Base-by-base conservation (phyloP, 1,140 invertebrate genomes). In the Diachasma alloeum region DNA sequence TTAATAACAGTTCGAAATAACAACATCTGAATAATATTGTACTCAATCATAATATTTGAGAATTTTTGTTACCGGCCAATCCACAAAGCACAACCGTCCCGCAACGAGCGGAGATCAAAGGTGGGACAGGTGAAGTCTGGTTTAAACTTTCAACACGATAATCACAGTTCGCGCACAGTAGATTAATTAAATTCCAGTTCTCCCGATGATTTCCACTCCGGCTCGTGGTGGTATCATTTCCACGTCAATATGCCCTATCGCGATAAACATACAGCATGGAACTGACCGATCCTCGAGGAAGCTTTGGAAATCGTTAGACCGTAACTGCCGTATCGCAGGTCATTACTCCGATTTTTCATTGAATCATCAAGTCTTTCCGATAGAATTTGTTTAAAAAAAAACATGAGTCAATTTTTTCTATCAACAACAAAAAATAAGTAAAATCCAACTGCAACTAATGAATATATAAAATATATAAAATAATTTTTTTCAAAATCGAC, bases 161-260 rank as follows among this genome's bases (percentile, higher is more conserved):
- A 87, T 87, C 82, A 86, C 79, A 77, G 81, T 39, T 72, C 72
- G 44, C 72, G 15, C 66, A 76, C 75, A 81, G 75, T 80, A 80
- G 75, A 83, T 83, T 87, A 87, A 87, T 87, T 87, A 87, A 87
- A 87, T 84, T 83, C 78, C 79, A 74, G 17, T 26, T 31, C 69
- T 9, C 17, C 17, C 6, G 42, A 46, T 72, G 46, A 63, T 48
- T 67, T 77, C 63, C 66, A 24, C 15, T 19, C 48, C 5, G 48
- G n/a, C 48, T 6, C 2, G 1, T 13, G n/a, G 48, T 8, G n/a
- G 48, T 56, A 56, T 56, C 48, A 56, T 56, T 56, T 56, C 19
- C 5, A 56, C 48, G 48, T 56, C 48, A 56, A 56, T 56, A 56
- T 19, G 9, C 48, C n/a, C n/a, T 56, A 42, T 42, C 39, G 39